Conservation (phyloP, 2,797 vertebrate species). For the Melanotaenia parkinsoni region DNA sequence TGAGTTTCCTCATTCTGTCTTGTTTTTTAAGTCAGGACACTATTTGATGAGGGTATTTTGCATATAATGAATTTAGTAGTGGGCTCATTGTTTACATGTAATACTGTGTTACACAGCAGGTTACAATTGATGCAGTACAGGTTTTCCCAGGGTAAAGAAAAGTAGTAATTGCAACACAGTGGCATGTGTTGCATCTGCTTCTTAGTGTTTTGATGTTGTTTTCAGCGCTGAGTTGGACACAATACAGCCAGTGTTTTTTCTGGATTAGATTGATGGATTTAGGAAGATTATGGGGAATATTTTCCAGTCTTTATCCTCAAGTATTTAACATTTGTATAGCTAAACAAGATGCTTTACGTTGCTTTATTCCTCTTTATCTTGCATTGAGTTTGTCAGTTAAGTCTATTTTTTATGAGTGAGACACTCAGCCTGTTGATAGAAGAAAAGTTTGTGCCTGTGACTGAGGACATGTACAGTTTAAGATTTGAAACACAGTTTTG, state of each 20-base stretch:
- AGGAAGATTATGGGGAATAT: conserved; percentile 67
- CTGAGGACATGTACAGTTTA: not conserved
- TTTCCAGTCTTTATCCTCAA: conserved; percentile 62
- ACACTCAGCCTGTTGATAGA: conserved; percentile 6
- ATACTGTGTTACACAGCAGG: conserved; percentile 7
- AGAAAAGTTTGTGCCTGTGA: not conserved
- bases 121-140: not conserved
- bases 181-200: conserved; percentile 28
- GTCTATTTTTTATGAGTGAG: conserved; percentile 5
- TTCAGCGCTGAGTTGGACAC: conserved; percentile 37
- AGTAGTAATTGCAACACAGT: conserved; percentile 7
- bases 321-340: conserved; percentile 43
- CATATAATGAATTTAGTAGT: not conserved
- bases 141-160: conserved; percentile 4
- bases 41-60: conserved; percentile 5
- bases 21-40: conserved; percentile 10
- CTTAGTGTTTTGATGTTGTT: conserved; percentile 29
- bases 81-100: conserved; percentile 2
- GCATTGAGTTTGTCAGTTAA: conserved; percentile 6
- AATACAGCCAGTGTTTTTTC: conserved; percentile 60
- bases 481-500: not conserved
- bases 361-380: not conserved
- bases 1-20: conserved; percentile 31
- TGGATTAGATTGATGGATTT: conserved; percentile 61
- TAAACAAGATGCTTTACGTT: conserved; percentile 43